Conservation (phyloP, 2,888 invertebrate genomes). For the Tineola bisselliella region DNA sequence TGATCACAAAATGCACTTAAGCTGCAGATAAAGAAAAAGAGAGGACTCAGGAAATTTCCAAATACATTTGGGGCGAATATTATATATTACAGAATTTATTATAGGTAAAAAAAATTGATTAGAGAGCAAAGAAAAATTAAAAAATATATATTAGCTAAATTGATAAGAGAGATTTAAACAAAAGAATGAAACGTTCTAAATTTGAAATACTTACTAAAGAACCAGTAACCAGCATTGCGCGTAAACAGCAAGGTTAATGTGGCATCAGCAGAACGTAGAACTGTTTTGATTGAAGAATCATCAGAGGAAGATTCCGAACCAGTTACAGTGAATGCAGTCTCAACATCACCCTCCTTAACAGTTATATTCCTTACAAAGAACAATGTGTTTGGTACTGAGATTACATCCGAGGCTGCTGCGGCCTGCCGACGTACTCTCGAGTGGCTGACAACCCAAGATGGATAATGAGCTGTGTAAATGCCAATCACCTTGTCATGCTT, state of each 20-base stretch:
- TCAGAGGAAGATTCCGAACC: neutral
- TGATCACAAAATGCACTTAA: too few species aligned
- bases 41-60: too few species aligned
- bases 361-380: constrained; percentile 27
- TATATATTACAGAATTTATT: too few species aligned
- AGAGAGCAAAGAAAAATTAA: too few species aligned
- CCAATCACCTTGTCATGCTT: constrained; percentile 57
- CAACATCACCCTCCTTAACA: neutral
- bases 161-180: too few species aligned
- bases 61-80: too few species aligned
- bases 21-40: too few species aligned
- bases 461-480: constrained; percentile 66
- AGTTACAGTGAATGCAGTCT: neutral
- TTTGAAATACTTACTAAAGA: constrained; percentile 36
- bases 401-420: neutral
- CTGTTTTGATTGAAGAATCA: neutral
- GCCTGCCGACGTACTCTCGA: constrained; percentile 39
- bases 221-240: constrained; percentile 45
- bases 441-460: constrained; percentile 53
- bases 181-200: too few species aligned
- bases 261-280: constrained; percentile 23
- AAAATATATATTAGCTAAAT: too few species aligned
- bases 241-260: constrained; percentile 37
- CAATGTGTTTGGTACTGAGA: constrained; percentile 28
- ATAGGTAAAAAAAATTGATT: too few species aligned